Conservation (phyloP, 1,140 invertebrate genomes). For the Drosophila subpulchrella region DNA sequence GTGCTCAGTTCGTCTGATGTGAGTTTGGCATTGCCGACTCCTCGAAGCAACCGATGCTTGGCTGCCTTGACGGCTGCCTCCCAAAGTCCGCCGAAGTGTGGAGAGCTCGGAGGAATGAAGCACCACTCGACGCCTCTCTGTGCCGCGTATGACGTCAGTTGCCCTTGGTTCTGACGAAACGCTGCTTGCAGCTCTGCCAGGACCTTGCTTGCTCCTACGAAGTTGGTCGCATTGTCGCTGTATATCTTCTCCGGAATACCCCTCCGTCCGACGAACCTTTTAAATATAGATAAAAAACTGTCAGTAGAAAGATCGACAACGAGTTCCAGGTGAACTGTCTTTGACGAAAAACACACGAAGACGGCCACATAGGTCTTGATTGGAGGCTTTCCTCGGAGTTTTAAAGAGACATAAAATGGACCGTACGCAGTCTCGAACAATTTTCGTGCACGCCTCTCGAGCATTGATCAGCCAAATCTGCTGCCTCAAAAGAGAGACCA, state of each 20-base stretch:
- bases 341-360: background rate
- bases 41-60: background rate
- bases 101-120: slow-evolving; percentile 3
- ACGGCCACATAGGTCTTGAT: slow-evolving; percentile 1
- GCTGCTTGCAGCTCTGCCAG: too few relatives aligned
- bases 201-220: too few relatives aligned
- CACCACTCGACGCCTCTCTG: background rate
- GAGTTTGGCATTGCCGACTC: background rate
- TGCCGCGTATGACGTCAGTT: background rate
- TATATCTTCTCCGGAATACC: too few relatives aligned
- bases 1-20: too few relatives aligned
- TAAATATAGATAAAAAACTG: background rate
- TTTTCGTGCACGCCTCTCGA: background rate
- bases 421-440: background rate
- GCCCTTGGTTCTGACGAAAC: background rate
- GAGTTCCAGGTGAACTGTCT: background rate
- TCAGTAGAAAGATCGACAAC: background rate
- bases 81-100: background rate
- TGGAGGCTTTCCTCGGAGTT: background rate
- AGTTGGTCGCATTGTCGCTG: too few relatives aligned
- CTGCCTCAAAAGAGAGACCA: slow-evolving; percentile 1
- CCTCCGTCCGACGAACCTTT: background rate
- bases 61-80: background rate
- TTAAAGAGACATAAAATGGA: background rate
- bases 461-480: slow-evolving; percentile 2